Percentiles rank a stretch among this genome's conserved stretches.
phyloP scores from a whole-genome alignment of 2,888 invertebrate species.

The Hartigia nigra region DNA sequence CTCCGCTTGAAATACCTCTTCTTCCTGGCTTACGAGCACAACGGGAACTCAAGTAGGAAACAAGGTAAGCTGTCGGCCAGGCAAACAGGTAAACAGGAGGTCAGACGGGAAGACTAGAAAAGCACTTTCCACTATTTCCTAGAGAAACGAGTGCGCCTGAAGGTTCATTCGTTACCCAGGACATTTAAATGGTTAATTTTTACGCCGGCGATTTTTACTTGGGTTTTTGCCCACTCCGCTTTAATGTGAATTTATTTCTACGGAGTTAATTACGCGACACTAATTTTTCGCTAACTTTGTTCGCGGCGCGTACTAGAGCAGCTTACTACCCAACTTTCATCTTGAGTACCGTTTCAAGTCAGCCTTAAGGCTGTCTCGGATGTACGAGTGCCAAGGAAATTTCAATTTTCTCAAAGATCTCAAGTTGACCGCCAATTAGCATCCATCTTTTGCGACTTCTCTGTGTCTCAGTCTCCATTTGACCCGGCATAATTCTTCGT shows the following conservation, averaged over 20 bases:
- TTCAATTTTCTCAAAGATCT: constrained; percentile 41
- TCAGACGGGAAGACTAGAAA: constrained; percentile 9
- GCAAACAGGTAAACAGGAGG: neutral
- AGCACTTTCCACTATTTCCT: constrained; percentile 36
- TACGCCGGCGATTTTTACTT: constrained; percentile 55
- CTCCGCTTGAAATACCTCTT: constrained; percentile 7
- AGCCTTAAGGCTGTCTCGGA: constrained; percentile 7
- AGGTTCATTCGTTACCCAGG: constrained; percentile 55
- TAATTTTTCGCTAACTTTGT: constrained; percentile 59
- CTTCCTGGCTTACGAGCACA: neutral
- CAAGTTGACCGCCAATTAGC: constrained; percentile 10
- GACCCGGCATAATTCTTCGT: neutral
- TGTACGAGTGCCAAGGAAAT: constrained; percentile 31
- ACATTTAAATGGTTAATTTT: constrained; percentile 60
- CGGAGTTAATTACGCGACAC: constrained; percentile 62
- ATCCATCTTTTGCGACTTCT: neutral
- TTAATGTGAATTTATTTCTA: constrained; percentile 61
- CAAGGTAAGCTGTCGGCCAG: neutral
- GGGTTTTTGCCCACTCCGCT: constrained; percentile 30
- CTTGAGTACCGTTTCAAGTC: neutral
- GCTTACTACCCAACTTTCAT: neutral
- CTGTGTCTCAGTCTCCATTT: neutral
- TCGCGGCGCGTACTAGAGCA: neutral
- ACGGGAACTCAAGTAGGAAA: constrained; percentile 3
- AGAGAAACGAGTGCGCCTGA: constrained; percentile 47